Evolutionary conservation across 2,888 invertebrate species (phyloP).

Genomic region (Cabera pusaria): DNA sequence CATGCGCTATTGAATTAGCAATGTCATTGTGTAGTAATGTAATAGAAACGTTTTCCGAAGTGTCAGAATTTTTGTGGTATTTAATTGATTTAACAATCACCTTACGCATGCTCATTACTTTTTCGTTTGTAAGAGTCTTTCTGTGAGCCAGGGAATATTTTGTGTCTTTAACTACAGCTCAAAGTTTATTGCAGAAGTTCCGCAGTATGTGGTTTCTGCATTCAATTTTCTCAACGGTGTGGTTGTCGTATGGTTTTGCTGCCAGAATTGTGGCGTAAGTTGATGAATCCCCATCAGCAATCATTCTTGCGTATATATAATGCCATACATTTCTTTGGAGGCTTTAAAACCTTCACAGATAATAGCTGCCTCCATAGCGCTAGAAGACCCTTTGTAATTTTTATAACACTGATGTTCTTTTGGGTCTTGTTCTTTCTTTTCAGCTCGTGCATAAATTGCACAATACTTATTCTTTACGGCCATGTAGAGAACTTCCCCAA

Average conservation of each 20-base stretch:
- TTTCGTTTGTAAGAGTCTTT: constrained; percentile 18
- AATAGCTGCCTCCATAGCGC: constrained; percentile 48
- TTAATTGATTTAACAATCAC: constrained; percentile 11
- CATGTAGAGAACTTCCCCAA: neutral
- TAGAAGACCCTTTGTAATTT: constrained; percentile 43
- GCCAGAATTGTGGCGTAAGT: constrained; percentile 32
- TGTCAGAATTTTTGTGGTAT: neutral
- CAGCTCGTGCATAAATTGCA: too few relatives aligned
- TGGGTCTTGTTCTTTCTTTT: too few relatives aligned
- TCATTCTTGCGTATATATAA: constrained; percentile 37
- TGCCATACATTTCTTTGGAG: constrained; percentile 32
- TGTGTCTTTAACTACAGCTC: constrained; percentile 18
- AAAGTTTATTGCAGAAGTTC: constrained; percentile 27
- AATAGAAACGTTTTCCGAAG: constrained; percentile 2
- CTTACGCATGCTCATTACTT: constrained; percentile 26
- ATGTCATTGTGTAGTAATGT: constrained; percentile 12
- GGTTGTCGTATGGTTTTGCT: constrained; percentile 23
- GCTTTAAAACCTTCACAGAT: constrained; percentile 42
- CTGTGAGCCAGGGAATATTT: constrained; percentile 18
- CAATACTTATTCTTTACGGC: too few relatives aligned
- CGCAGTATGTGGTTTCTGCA: constrained; percentile 34
- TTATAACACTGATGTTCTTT: constrained; percentile 36
- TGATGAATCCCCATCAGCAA: constrained; percentile 51
- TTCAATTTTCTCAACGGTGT: constrained; percentile 31
- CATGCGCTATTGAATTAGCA: constrained; percentile 32